Percentiles rank a stretch among this genome's conserved stretches.
Evolutionary conservation across 2,113 vertebrate genomes (phyloP).

Genomic region (Carlito syrichta): DNA sequence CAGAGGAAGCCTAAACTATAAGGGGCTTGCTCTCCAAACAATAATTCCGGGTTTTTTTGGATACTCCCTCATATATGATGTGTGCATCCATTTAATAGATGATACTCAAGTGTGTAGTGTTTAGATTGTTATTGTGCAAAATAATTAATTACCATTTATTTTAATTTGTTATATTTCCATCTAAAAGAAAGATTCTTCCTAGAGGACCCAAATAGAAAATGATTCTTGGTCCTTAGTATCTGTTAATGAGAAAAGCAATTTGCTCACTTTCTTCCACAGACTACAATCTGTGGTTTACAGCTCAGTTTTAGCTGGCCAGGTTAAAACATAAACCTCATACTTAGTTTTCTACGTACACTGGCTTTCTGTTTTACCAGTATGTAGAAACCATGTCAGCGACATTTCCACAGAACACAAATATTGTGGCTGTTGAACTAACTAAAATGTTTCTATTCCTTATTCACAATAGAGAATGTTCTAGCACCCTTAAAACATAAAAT

Average conservation of each 20-base stretch:
- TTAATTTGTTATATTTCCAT: constrained; percentile 35
- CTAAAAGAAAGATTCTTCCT: background rate
- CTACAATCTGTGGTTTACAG: background rate
- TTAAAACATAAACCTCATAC: background rate
- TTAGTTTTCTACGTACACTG: background rate
- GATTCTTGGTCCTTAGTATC: background rate
- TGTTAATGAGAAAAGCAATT: background rate
- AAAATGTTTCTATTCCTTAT: background rate
- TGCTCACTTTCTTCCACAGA: constrained; percentile 4
- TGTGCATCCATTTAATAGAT: background rate
- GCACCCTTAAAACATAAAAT: background rate
- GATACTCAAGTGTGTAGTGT: background rate
- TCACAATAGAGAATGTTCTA: background rate
- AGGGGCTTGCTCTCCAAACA: too few relatives aligned
- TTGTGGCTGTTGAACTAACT: background rate
- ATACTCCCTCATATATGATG: too few relatives aligned
- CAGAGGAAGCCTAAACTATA: too few relatives aligned
- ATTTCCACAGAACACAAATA: constrained; percentile 5
- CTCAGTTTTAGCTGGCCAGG: background rate
- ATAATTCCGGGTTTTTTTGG: too few relatives aligned
- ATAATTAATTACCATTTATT: constrained; percentile 35
- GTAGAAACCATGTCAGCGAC: background rate
- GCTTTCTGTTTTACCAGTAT: background rate
- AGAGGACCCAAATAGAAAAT: background rate
- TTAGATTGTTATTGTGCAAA: background rate